Evolutionary conservation across 1,140 invertebrate species (phyloP).

Genomic region (Popillia japonica): DNA sequence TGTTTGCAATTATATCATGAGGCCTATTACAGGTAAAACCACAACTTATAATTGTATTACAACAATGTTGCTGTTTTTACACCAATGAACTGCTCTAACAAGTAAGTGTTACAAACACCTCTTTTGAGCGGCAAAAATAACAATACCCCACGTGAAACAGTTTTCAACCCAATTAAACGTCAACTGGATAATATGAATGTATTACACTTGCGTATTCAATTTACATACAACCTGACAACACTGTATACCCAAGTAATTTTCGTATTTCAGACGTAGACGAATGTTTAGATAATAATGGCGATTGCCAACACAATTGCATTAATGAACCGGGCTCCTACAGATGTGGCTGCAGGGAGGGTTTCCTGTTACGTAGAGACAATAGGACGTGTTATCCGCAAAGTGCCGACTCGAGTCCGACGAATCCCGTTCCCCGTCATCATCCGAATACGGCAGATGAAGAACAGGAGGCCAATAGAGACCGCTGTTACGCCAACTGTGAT

Average conservation of each 20-base stretch:
- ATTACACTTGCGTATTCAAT: too few species aligned
- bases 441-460: constrained; percentile 44
- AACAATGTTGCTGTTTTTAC: too few species aligned
- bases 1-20: too few species aligned
- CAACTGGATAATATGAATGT: too few species aligned
- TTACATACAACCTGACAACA: too few species aligned
- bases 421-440: constrained; percentile 48
- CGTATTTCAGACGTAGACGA: constrained; percentile 74
- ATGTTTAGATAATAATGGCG: constrained; percentile 68
- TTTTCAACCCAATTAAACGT: too few species aligned
- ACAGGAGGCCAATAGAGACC: constrained; percentile 62
- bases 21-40: too few species aligned
- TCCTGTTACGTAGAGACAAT: constrained; percentile 66
- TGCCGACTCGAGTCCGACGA: constrained; percentile 40
- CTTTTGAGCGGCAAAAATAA: too few species aligned
- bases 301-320: constrained; percentile 69
- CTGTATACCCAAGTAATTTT: background rate
- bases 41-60: too few species aligned
- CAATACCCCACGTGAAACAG: too few species aligned
- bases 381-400: constrained; percentile 64
- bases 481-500: constrained; percentile 69
- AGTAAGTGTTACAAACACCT: too few species aligned
- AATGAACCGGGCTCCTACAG: constrained; percentile 68
- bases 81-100: too few species aligned
- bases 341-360: constrained; percentile 66